Conservation (phyloP, 2,888 invertebrate species). For the Sericinus montela region DNA sequence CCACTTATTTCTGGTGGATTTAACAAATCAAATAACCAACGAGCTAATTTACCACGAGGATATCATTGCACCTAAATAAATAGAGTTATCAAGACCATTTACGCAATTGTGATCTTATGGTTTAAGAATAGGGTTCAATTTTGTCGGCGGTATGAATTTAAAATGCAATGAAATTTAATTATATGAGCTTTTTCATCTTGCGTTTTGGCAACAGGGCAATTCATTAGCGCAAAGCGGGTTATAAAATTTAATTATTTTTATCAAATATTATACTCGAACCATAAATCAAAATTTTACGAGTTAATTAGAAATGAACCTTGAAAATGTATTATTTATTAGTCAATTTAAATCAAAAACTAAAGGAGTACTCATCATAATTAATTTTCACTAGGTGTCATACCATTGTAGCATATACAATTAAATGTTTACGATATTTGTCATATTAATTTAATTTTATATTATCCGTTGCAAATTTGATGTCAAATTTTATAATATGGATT, state of each 20-base stretch:
- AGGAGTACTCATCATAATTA: no score
- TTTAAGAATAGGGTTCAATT: constrained; percentile 16
- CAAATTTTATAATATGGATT: no score
- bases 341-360: no score
- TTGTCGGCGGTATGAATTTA: constrained; percentile 11
- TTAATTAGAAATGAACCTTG: no score
- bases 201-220: constrained; percentile 23
- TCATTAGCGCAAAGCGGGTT: constrained; percentile 8
- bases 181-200: constrained; percentile 25
- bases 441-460: no score
- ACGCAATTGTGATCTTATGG: constrained; percentile 17
- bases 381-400: no score
- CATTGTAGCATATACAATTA: no score
- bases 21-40: constrained; percentile 35
- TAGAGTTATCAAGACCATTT: constrained; percentile 23
- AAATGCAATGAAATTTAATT: constrained; percentile 23
- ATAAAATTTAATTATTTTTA: not conserved
- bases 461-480: no score
- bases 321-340: no score
- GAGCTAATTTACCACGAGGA: constrained; percentile 33
- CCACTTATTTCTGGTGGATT: constrained; percentile 42
- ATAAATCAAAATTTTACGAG: no score
- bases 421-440: no score
- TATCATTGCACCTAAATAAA: constrained; percentile 67
- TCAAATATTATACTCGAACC: no score